Evolutionary conservation across 2,113 vertebrate species (phyloP).

Genomic region (Pollimyrus isidori): DNA sequence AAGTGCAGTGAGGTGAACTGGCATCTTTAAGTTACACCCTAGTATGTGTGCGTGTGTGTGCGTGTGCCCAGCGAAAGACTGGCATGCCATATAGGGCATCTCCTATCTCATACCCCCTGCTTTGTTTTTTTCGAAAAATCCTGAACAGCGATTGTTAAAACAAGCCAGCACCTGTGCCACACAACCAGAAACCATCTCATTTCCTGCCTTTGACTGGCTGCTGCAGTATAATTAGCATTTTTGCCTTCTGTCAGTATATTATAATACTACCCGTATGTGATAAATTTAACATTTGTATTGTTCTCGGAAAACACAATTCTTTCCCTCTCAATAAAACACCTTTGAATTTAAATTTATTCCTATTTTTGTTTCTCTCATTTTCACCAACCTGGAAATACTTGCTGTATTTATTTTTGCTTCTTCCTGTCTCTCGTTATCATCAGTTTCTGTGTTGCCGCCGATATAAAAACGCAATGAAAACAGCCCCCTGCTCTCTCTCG

Average conservation of each 20-base stretch:
- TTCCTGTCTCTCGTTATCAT: neutral
- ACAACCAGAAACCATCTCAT: neutral
- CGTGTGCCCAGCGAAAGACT: neutral
- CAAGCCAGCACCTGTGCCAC: neutral
- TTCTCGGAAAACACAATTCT: neutral
- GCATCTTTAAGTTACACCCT: neutral
- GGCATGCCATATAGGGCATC: neutral
- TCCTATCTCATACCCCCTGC: neutral
- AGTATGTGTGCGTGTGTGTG: neutral
- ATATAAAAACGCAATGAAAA: slow-evolving; percentile 9
- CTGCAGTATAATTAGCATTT: neutral
- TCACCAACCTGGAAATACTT: neutral
- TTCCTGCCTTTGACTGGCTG: neutral
- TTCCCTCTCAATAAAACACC: neutral
- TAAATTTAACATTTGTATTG: neutral
- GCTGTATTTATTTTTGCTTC: neutral
- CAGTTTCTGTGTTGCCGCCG: neutral
- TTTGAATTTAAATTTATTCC: neutral
- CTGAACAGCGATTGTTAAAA: neutral
- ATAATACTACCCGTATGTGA: neutral
- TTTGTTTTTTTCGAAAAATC: neutral
- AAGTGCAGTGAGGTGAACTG: neutral
- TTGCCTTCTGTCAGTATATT: neutral
- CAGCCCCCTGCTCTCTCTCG: neutral
- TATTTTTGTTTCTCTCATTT: neutral